These are phyloP conservation scores for Epizoanthus rinbou DNA, from an alignment of 92 coral and sea anemone genomes.

Conservation along the genomic window DNA sequence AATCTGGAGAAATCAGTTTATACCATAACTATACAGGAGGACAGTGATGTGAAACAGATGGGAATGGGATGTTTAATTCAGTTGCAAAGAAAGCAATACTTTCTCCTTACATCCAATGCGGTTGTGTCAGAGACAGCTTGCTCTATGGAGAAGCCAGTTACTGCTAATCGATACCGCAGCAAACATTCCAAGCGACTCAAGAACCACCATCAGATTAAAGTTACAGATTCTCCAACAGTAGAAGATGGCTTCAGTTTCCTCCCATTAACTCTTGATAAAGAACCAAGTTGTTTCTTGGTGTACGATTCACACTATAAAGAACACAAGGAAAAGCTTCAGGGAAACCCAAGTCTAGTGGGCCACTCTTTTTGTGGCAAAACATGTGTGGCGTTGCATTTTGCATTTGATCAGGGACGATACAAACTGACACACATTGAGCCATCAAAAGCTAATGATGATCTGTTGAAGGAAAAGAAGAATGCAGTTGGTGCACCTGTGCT, in stretches of 20 bases:
- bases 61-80: slow-evolving; percentile 14
- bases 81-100: too few species aligned
- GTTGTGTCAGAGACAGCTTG: neutral
- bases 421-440: neutral
- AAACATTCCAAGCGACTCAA: neutral
- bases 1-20: slow-evolving; percentile 1
- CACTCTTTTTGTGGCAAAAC: neutral
- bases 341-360: neutral
- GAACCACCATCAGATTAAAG: neutral
- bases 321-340: neutral
- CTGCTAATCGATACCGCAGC: slow-evolving; percentile 17
- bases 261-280: neutral
- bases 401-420: neutral
- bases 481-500: slow-evolving; percentile 18
- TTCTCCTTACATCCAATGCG: neutral
- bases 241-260: neutral
- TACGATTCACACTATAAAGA: neutral
- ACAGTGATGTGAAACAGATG: neutral
- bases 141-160: neutral
- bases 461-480: neutral
- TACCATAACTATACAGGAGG: neutral
- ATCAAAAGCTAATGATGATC: neutral
- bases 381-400: neutral
- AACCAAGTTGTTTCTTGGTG: neutral
- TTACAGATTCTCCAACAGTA: neutral